A percentile compares a stretch with the other conserved stretches of the same genome.
Conservation (phyloP, 2,113 vertebrate genomes). For the Crotalus viridis region DNA sequence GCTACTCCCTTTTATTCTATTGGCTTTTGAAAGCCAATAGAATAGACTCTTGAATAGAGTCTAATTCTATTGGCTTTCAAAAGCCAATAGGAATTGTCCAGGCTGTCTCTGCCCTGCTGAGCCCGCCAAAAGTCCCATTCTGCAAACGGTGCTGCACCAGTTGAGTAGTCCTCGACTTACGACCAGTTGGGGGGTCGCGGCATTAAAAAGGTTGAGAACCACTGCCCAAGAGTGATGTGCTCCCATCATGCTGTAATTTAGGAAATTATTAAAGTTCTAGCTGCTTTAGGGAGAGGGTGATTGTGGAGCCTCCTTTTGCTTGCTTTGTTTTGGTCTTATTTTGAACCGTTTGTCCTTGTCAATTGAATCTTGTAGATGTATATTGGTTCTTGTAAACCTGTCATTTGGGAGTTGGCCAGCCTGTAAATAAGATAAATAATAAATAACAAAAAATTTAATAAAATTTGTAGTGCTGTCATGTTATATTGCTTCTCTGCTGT, state of each 20-base stretch:
- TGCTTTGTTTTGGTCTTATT: background rate
- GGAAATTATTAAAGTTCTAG: background rate
- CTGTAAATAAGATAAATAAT: background rate
- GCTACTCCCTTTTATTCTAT: too few relatives aligned
- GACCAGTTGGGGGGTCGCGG: too few relatives aligned
- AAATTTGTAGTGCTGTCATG: background rate
- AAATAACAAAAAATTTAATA: background rate
- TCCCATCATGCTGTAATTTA: background rate
- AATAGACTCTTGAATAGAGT: too few relatives aligned
- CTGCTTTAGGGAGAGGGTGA: background rate
- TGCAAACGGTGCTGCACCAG: too few relatives aligned
- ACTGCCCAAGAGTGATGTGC: background rate
- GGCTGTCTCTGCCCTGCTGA: too few relatives aligned
- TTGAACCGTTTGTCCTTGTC: background rate
- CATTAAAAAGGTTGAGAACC: too few relatives aligned
- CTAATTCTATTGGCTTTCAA: too few relatives aligned
- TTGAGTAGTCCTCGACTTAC: too few relatives aligned
- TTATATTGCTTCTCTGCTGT: background rate
- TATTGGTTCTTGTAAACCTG: background rate
- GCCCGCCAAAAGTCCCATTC: too few relatives aligned
- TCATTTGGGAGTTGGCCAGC: background rate
- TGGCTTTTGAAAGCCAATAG: too few relatives aligned
- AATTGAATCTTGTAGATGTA: background rate
- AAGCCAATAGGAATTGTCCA: too few relatives aligned
- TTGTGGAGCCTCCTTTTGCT: background rate